Conservation (phyloP, 2,113 vertebrate species). For the Poecilia latipinna region DNA sequence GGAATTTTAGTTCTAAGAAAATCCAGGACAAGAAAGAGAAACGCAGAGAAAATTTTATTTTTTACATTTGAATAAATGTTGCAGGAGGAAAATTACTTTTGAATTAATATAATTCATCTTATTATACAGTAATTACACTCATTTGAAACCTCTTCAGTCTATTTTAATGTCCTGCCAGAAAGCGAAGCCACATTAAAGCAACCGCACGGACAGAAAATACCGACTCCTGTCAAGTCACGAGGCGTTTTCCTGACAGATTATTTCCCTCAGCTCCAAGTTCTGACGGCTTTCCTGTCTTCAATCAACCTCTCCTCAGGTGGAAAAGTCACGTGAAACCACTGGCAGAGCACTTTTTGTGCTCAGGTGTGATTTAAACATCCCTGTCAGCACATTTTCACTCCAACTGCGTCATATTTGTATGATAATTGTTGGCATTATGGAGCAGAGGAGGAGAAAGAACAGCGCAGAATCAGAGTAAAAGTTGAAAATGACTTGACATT, state of each 20-base stretch:
- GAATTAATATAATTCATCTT: conserved; percentile 21
- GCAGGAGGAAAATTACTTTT: conserved; percentile 9
- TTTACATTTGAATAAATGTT: not conserved
- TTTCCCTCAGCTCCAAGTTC: conserved; percentile 55
- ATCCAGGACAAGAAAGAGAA: not conserved
- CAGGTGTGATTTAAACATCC: conserved; percentile 64
- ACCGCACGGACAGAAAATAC: conserved; percentile 41
- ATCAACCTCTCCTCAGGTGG: conserved; percentile 49
- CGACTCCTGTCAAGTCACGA: conserved; percentile 44
- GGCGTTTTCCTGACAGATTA: conserved; percentile 47
- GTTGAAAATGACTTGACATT: conserved; percentile 77
- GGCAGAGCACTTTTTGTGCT: conserved; percentile 58
- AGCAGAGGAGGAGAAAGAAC: conserved; percentile 15
- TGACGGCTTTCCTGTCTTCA: conserved; percentile 48
- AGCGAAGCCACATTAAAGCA: conserved; percentile 62
- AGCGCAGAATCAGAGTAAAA: conserved; percentile 63
- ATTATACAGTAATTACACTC: conserved; percentile 19
- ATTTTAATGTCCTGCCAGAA: conserved; percentile 51
- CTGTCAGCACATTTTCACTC: conserved; percentile 53
- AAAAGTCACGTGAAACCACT: conserved; percentile 61
- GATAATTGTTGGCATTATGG: conserved; percentile 2
- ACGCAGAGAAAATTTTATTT: not conserved
- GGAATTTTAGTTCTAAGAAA: no score
- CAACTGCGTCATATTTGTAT: conserved; percentile 4
- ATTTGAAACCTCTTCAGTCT: conserved; percentile 23